Base-by-base conservation (phyloP, 1,140 invertebrate species). In the Drosophila funebris region DNA sequence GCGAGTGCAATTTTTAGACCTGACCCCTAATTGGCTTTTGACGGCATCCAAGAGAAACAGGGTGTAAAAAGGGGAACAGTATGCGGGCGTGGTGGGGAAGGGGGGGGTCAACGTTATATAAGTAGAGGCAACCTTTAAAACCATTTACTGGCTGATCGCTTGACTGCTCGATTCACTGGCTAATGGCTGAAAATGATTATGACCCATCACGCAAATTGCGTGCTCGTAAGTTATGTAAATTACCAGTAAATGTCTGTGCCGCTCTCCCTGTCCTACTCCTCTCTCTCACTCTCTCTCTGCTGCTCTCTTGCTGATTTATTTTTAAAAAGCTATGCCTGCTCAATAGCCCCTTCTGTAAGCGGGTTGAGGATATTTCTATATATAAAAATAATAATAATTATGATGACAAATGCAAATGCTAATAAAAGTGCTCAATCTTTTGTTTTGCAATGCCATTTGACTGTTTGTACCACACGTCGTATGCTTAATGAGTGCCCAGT, bases 11-110 rank as follows among this genome's bases (percentile, higher is more conserved):
- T 68, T 83, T 78, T 78, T 78, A 83, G 75, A 78, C 24, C 36
- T 67, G 68, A 63, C 70, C 70, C 61, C 77, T 85, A 85, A 85
- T 85, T 87, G 82, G 74, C 82, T 81, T 85, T 64, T 56, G 63
- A 41, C 48, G 63, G 22, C 46, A 37, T 33, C 36, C 8, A 52
- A 14, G n/a, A 8, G 9, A 5, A 11, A n/a, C 5, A 27, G 46
- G 7, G 27, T n/a, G 14, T 8, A 3, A 31, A 9, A 9, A 0
- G 29, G 7, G 29, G 29, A 9, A 11, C 16, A 14, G n/a, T 16
- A 14, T 54, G n/a, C n/a, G n/a, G n/a, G n/a, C n/a, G n/a, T n/a
- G 24, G 24, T 5, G 24, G 22, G 7, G 22, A 6, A 33, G 13
- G 6, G 9, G 16, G 14, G 29, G 29, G 13, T 1, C 5, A 13